Percentiles rank a stretch among this genome's conserved stretches.
Conservation (phyloP, 2,113 vertebrate genomes). For the Menura novaehollandiae region DNA sequence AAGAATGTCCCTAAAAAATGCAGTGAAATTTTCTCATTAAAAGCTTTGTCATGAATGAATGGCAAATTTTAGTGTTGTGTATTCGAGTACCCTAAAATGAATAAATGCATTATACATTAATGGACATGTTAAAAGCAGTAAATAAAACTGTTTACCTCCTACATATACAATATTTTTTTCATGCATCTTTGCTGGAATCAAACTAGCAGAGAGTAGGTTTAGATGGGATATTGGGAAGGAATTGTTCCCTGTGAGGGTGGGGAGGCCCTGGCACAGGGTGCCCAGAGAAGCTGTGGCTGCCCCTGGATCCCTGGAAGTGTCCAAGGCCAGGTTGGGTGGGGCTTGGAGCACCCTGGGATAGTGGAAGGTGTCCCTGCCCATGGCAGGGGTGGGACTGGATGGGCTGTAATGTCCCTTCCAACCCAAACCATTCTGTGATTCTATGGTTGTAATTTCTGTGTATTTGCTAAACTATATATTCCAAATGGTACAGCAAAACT, state of each 20-base stretch:
- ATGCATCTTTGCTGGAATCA: background rate
- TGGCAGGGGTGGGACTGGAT: rapidly evolving
- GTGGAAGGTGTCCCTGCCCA: background rate
- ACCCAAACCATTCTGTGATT: background rate
- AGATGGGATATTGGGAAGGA: background rate
- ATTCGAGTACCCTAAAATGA: background rate
- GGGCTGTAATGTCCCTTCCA: background rate
- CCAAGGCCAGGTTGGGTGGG: background rate
- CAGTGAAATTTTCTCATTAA: background rate
- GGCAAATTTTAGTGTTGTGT: background rate
- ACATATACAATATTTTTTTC: background rate
- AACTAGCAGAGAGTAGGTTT: rapidly evolving
- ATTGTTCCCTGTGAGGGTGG: background rate
- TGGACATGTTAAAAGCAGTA: background rate
- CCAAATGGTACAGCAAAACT: background rate
- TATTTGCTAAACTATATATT: background rate
- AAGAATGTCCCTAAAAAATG: background rate
- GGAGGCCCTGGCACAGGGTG: background rate
- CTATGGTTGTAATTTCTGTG: background rate
- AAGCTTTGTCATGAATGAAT: background rate
- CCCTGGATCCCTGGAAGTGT: background rate
- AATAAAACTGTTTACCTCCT: background rate
- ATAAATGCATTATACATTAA: background rate
- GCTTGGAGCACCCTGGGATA: background rate
- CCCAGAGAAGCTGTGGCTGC: background rate